Base-by-base conservation (phyloP, 2,888 invertebrate genomes). In the Gonocerus acuteangulatus region DNA sequence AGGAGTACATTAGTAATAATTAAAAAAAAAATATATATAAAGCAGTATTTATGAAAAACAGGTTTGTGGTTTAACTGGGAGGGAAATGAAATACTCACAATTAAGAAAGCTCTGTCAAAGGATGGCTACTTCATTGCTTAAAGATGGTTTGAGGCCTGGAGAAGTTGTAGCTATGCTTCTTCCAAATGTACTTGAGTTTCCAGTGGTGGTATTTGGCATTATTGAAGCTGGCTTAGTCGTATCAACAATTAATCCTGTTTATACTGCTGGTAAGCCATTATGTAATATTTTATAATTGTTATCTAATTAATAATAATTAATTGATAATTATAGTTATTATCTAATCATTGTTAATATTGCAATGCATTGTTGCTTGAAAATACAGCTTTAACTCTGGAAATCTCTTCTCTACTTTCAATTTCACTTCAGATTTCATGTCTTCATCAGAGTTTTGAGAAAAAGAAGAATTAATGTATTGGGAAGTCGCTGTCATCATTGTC, bases 111-210 rank as follows among this genome's bases (percentile, higher is more conserved):
- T 80, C 23, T 79, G 83, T n/a, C 79, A 79, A 56, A 81, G 83
- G 51, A 81, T 88, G 62, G 81, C 84, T 0, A 82, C 82, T 0
- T 80, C 82, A 66, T 78, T 89, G 57, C 78, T 85, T 51, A 82
- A 84, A 70, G 78, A 87, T 56, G 83, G 84, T 62, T 72, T 88
- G 13, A 74, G 74, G 57, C 79, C 80, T 65, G 83, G 84, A 0
- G 86, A 89, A 69, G 79, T 84, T 0, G 72, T 89, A 1, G 85
- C 84, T 1, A 68, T 90, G 4, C 80, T 87, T 70, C 71, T 89
- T 60, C 87, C 88, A 0, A 91, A 91, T 72, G 70, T 83, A 21
- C 89, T 89, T 0, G 90, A 91, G 73, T 86, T 80, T 70, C 80
- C 84, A 0, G 75, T 88, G 13, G 79, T 82, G 1, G 72, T 80